These are phyloP conservation scores for Lampropteryx suffumata DNA, from an alignment of 2,888 invertebrate species.

Conservation along the genomic window DNA sequence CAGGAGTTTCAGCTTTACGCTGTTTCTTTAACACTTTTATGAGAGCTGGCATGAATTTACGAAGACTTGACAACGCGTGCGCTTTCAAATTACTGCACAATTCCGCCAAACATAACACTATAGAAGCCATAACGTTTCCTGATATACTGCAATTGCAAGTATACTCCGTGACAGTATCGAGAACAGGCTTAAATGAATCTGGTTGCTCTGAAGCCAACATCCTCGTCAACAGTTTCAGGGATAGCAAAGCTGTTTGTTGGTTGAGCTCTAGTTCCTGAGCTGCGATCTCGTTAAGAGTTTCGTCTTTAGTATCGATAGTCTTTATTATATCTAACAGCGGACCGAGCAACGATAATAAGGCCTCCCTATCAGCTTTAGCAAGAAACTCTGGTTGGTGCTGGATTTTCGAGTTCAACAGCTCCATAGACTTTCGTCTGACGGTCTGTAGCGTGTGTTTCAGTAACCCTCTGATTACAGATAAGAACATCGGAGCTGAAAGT, in stretches of 20 bases:
- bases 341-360: constrained; percentile 83
- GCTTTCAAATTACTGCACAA: constrained; percentile 89
- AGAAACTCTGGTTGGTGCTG: constrained; percentile 86
- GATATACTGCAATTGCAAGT: constrained; percentile 75
- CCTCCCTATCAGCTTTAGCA: constrained; percentile 69
- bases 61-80: constrained; percentile 88
- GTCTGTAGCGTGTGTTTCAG: constrained; percentile 86
- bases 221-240: constrained; percentile 91
- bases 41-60: constrained; percentile 90
- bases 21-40: constrained; percentile 85
- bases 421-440: constrained; percentile 91
- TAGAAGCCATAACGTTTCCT: constrained; percentile 87
- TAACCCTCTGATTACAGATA: constrained; percentile 89
- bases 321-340: constrained; percentile 84
- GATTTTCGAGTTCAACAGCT: constrained; percentile 92
- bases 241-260: constrained; percentile 92
- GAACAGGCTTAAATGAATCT: constrained; percentile 86
- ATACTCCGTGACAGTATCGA: constrained; percentile 86
- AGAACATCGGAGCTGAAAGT: constrained; percentile 90
- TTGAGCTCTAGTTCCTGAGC: constrained; percentile 85
- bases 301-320: constrained; percentile 69
- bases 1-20: constrained; percentile 83
- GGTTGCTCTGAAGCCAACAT: constrained; percentile 86
- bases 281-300: constrained; percentile 50
- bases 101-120: constrained; percentile 90